phyloP scores from a whole-genome alignment of 2,797 vertebrate species.

The Graptemys geographica region DNA sequence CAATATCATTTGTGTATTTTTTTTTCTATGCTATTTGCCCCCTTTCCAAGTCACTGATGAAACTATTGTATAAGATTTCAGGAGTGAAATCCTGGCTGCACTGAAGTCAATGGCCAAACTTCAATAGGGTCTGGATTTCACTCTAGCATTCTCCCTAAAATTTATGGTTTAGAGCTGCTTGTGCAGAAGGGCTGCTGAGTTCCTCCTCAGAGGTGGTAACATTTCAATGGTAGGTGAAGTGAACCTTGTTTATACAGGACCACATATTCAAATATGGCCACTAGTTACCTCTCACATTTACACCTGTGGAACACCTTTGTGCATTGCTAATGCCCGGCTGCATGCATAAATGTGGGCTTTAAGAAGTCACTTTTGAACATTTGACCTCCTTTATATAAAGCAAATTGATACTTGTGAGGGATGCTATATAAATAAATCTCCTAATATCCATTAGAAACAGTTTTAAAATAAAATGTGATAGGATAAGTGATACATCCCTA shows the following conservation, averaged over 20 bases:
- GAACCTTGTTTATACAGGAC: neutral
- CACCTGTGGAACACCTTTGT: neutral
- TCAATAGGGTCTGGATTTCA: neutral
- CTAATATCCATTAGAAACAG: neutral
- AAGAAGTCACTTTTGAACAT: neutral
- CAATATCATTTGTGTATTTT: conserved; percentile 49
- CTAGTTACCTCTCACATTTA: neutral
- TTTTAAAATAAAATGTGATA: neutral
- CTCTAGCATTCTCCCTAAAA: neutral
- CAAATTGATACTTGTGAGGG: neutral
- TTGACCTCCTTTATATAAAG: neutral
- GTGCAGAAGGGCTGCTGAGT: neutral
- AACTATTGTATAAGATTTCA: conserved; percentile 17
- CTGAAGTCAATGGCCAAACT: neutral
- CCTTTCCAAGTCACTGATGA: neutral
- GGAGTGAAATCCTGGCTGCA: neutral
- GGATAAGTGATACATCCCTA: neutral
- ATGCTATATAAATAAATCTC: neutral
- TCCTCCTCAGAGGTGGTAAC: neutral
- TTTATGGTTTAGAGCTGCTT: neutral
- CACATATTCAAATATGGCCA: neutral
- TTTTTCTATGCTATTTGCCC: conserved; percentile 21
- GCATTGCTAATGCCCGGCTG: neutral
- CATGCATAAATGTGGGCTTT: neutral
- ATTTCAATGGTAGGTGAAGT: neutral